Percentiles rank a stretch among this genome's conserved stretches.
phyloP scores from a whole-genome alignment of 2,797 vertebrate species.

The Melanotaenia nigrans region DNA sequence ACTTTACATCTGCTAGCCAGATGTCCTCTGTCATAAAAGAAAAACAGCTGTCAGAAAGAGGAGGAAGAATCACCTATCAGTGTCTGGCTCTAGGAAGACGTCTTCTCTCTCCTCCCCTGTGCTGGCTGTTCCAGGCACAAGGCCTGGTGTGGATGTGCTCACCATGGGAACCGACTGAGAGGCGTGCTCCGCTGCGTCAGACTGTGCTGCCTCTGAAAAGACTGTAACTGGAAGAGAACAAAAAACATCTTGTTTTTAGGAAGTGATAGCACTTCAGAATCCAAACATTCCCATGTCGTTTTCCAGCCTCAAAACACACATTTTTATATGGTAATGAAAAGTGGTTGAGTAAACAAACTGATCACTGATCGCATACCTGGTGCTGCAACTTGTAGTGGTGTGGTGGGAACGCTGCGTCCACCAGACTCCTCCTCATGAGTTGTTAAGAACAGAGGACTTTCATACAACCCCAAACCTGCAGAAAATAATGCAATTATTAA shows the following conservation, averaged over 20 bases:
- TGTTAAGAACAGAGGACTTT: slow-evolving; percentile 90
- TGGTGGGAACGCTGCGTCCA: slow-evolving; percentile 94
- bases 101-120: slow-evolving; percentile 89
- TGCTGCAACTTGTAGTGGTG: slow-evolving; percentile 88
- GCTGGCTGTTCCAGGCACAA: slow-evolving; percentile 81
- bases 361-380: slow-evolving; percentile 81
- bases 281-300: neutral
- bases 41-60: neutral
- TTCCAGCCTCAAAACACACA: neutral
- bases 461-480: slow-evolving; percentile 94
- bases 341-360: neutral
- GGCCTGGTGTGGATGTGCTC: slow-evolving; percentile 89
- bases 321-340: neutral
- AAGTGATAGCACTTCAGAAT: neutral
- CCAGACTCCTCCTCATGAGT: slow-evolving; percentile 93
- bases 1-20: neutral
- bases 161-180: slow-evolving; percentile 98
- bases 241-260: neutral
- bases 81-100: slow-evolving; percentile 90
- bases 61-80: slow-evolving; percentile 86
- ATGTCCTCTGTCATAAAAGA: neutral
- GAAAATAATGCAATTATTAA: slow-evolving; percentile 6
- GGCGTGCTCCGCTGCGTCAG: slow-evolving; percentile 88
- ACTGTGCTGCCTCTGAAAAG: slow-evolving; percentile 87
- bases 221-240: slow-evolving; percentile 76